Evolutionary conservation across 2,888 invertebrate genomes (phyloP).

Genomic region (Hetaerina titia): DNA sequence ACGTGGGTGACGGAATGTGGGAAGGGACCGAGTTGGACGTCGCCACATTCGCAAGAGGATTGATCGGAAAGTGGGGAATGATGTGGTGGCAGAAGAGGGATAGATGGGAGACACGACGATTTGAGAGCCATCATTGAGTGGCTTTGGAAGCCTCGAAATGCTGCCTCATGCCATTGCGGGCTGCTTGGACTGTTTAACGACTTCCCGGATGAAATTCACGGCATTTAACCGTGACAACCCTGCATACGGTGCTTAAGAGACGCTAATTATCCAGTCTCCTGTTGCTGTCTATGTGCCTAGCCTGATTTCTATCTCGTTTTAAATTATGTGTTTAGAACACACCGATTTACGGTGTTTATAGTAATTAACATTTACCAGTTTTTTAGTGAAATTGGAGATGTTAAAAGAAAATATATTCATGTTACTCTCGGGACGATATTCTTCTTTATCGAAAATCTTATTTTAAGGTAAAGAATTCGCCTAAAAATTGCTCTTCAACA

Average conservation of each 20-base stretch:
- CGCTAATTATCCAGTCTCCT: too few species aligned
- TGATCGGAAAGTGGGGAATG: neutral
- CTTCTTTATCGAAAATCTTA: too few species aligned
- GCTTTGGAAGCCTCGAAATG: neutral
- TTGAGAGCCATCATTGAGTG: neutral
- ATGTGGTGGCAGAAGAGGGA: neutral
- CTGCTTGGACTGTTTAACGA: neutral
- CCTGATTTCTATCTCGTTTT: too few species aligned
- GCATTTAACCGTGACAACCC: neutral
- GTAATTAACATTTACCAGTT: too few species aligned
- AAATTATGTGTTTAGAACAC: too few species aligned
- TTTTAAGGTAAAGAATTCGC: too few species aligned
- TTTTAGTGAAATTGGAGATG: too few species aligned
- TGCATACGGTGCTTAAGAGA: neutral
- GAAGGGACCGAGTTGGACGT: neutral
- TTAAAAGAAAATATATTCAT: too few species aligned
- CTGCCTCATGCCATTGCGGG: neutral
- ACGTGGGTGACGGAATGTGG: neutral
- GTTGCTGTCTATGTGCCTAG: too few species aligned
- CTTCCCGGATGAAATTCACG: neutral
- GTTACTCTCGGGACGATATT: too few species aligned
- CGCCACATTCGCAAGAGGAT: neutral
- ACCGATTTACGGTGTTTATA: too few species aligned
- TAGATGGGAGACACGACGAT: neutral
- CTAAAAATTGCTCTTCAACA: too few species aligned